Percentiles rank a stretch among this genome's conserved stretches.
Evolutionary conservation across 1,140 invertebrate genomes (phyloP).

Genomic region (Aradophagus sp.): DNA sequence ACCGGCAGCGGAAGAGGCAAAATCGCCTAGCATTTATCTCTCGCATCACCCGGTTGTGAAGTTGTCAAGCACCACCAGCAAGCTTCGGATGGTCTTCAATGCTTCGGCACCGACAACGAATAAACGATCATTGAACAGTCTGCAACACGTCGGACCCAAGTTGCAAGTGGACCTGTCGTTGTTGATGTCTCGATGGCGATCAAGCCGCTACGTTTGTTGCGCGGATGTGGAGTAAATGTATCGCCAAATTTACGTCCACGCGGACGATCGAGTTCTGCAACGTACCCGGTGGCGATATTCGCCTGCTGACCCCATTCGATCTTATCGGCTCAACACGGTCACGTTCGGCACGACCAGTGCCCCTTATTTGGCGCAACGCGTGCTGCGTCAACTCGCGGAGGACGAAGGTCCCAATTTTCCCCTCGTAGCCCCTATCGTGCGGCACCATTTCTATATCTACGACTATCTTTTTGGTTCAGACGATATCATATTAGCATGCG

Average conservation of each 20-base stretch:
- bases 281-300: background rate
- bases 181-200: conserved; percentile 1
- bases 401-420: conserved; percentile 3
- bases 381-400: background rate
- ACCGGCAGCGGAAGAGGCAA: background rate
- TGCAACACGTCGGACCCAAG: conserved; percentile 4
- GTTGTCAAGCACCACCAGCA: conserved; percentile 1
- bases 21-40: background rate
- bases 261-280: background rate
- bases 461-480: conserved; percentile 6
- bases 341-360: conserved; percentile 6
- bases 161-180: background rate
- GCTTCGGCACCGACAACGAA: conserved; percentile 2
- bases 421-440: background rate
- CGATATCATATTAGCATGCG: background rate
- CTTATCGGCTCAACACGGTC: background rate
- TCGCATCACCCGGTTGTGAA: conserved; percentile 7
- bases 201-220: conserved; percentile 1
- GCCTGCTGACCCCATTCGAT: background rate
- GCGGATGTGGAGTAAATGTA: conserved; percentile 18
- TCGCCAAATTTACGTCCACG: conserved; percentile 1
- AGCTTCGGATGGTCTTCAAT: conserved; percentile 10
- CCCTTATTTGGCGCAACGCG: background rate
- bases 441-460: conserved; percentile 5
- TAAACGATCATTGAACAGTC: background rate